A percentile compares a stretch with the other conserved stretches of the same genome.
Evolutionary conservation across 1,140 invertebrate species (phyloP).

Genomic region (Drosophila busckii): DNA sequence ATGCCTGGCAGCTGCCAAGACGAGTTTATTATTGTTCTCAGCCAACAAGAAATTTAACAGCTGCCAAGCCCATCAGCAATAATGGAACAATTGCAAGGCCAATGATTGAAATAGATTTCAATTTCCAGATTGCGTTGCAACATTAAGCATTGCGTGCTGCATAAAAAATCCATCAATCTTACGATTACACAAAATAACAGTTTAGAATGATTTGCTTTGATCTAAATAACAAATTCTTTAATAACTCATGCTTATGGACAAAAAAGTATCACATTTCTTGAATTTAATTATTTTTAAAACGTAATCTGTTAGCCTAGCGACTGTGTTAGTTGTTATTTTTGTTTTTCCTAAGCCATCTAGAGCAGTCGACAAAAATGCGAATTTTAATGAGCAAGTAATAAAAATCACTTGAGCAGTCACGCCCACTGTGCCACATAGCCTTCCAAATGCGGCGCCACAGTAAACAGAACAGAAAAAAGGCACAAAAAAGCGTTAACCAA

Average conservation of each 20-base stretch:
- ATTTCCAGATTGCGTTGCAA: too few relatives aligned
- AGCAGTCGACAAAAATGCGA: constrained; percentile 60
- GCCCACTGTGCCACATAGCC: constrained; percentile 18
- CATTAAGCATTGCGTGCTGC: too few relatives aligned
- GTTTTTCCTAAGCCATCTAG: constrained; percentile 41
- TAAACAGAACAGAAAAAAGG: constrained; percentile 25
- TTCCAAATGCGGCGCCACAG: constrained; percentile 19
- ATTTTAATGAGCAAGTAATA: constrained; percentile 59
- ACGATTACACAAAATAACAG: too few relatives aligned
- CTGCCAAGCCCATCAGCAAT: constrained; percentile 46
- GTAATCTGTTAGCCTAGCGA: too few relatives aligned
- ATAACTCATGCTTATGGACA: too few relatives aligned
- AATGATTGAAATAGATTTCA: too few relatives aligned
- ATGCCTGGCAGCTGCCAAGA: constrained; percentile 34
- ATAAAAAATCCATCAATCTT: too few relatives aligned
- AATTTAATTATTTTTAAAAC: constrained; percentile 28
- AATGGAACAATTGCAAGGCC: not conserved
- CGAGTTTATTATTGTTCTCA: constrained; percentile 60
- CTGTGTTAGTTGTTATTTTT: constrained; percentile 7
- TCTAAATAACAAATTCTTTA: too few relatives aligned
- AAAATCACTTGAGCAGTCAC: constrained; percentile 59
- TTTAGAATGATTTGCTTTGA: too few relatives aligned
- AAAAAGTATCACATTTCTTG: too few relatives aligned
- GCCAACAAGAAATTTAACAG: constrained; percentile 66
- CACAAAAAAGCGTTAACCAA: constrained; percentile 25